Conservation (phyloP, 2,888 invertebrate genomes). For the Tachina fera region DNA sequence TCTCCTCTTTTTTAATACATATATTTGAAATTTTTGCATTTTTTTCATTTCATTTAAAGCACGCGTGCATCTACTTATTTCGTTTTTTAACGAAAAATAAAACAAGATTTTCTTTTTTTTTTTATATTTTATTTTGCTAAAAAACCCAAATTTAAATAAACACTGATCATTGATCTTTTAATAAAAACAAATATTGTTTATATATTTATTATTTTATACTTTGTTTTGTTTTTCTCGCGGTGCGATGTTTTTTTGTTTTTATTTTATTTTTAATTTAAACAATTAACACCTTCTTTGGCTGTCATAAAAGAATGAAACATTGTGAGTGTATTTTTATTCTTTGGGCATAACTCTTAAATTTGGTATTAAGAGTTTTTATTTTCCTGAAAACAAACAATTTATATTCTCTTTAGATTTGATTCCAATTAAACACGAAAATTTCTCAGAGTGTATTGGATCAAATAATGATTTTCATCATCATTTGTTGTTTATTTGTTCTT, state of each 20-base stretch:
- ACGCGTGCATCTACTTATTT: constrained; percentile 47
- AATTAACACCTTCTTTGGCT: constrained; percentile 54
- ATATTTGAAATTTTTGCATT: neutral
- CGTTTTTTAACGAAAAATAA: neutral
- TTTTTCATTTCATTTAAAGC: constrained; percentile 44
- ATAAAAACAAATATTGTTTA: constrained; percentile 8
- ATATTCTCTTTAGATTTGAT: constrained; percentile 6
- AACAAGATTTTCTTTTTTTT: constrained; percentile 24
- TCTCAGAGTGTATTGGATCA: constrained; percentile 19
- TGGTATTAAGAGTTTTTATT: constrained; percentile 23
- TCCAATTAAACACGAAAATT: neutral
- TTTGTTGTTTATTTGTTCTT: neutral
- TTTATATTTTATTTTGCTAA: constrained; percentile 11
- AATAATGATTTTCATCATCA: constrained; percentile 1
- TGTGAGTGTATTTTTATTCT: neutral
- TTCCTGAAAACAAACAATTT: neutral
- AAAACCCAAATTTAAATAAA: constrained; percentile 50
- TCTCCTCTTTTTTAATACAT: constrained; percentile 36
- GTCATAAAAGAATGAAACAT: neutral
- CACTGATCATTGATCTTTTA: constrained; percentile 58
- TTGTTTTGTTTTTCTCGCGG: constrained; percentile 15
- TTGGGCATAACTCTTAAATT: constrained; percentile 36
- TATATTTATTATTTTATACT: constrained; percentile 32
- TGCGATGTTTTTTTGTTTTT: constrained; percentile 22
- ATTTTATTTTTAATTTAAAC: constrained; percentile 40